Evolutionary conservation across 2,888 invertebrate species (phyloP).

Genomic region (Drosophila affinis): DNA sequence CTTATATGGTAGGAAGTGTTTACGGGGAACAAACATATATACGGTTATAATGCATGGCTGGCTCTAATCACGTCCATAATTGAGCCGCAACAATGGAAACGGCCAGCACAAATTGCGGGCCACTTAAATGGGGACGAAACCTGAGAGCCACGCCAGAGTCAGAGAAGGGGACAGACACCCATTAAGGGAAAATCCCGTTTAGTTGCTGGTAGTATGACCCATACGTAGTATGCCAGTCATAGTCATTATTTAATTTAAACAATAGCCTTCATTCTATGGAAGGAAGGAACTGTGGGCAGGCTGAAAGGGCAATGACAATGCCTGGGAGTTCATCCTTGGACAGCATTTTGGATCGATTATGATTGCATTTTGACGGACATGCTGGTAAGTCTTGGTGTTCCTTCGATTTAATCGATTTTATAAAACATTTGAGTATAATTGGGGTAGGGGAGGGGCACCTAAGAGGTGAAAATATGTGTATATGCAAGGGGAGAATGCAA

Average conservation of each 20-base stretch:
- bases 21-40: conserved; percentile 27
- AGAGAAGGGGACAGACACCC: not conserved
- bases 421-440: not conserved
- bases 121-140: conserved; percentile 48
- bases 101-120: conserved; percentile 48
- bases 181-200: not conserved
- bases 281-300: not conserved
- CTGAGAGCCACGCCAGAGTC: conserved; percentile 4
- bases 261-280: not conserved
- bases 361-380: not conserved
- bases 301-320: not conserved
- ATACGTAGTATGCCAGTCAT: conserved; percentile 23
- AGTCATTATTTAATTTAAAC: conserved; percentile 32
- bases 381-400: not conserved
- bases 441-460: too few species aligned
- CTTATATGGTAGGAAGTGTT: conserved; percentile 18
- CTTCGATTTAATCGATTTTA: not conserved
- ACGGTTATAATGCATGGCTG: conserved; percentile 14
- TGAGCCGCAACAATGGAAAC: conserved; percentile 26
- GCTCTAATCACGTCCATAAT: conserved; percentile 32
- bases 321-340: not conserved
- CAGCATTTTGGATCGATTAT: not conserved
- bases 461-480: too few species aligned
- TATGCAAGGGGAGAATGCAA: too few species aligned
- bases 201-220: not conserved